Evolutionary conservation across 2,797 vertebrate genomes (phyloP).

Genomic region (Epinephelus awoara): DNA sequence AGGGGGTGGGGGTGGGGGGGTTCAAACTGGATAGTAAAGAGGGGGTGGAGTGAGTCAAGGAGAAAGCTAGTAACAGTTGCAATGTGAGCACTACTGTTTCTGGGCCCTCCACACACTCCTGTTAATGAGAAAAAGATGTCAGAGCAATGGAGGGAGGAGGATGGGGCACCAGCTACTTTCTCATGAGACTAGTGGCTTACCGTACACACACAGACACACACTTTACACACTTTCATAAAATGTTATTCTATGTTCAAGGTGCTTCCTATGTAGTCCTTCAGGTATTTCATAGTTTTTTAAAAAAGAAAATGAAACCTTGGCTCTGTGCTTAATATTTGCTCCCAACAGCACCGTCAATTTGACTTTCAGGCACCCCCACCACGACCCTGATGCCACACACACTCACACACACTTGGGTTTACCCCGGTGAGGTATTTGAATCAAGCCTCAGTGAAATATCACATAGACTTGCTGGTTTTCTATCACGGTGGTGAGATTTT

Average conservation of each 20-base stretch:
- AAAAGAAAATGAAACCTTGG: neutral
- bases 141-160: conserved; percentile 58
- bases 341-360: neutral
- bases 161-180: conserved; percentile 55
- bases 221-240: conserved; percentile 1
- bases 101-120: conserved; percentile 76
- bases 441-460: conserved; percentile 77
- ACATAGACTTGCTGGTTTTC: conserved; percentile 73
- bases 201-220: conserved; percentile 9
- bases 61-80: conserved; percentile 61
- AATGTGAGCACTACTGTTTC: conserved; percentile 86
- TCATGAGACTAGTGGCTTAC: conserved; percentile 29
- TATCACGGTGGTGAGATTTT: conserved; percentile 55
- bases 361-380: neutral
- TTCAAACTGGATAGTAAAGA: conserved; percentile 33
- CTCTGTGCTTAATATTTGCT: conserved; percentile 8
- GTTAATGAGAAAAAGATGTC: conserved; percentile 89
- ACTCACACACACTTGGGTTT: conserved; percentile 32
- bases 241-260: neutral
- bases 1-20: neutral
- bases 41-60: conserved; percentile 47
- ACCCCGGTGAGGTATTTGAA: conserved; percentile 60
- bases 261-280: neutral
- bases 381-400: conserved; percentile 6
- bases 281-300: neutral